Evolutionary conservation across 2,113 vertebrate genomes (phyloP).

Genomic region (Merops nubicus): DNA sequence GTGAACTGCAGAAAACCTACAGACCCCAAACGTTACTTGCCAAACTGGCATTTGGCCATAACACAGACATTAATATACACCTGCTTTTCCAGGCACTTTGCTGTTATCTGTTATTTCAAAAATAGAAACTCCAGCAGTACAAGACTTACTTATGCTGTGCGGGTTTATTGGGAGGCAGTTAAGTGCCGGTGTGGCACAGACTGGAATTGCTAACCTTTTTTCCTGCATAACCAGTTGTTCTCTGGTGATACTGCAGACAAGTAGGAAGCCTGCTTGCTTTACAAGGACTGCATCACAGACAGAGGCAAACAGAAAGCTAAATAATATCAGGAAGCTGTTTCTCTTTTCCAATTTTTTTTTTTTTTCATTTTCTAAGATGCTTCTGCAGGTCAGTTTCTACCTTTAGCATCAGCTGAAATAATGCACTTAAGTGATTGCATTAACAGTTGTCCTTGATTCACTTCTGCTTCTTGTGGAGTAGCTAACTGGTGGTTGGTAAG

Average conservation of each 20-base stretch:
- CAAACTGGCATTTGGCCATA: background rate
- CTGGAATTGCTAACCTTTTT: background rate
- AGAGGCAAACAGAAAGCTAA: background rate
- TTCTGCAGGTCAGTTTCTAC: background rate
- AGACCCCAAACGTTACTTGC: background rate
- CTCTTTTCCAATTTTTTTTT: background rate
- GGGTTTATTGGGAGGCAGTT: background rate
- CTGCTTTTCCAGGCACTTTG: background rate
- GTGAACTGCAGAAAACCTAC: background rate
- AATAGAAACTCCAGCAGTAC: background rate
- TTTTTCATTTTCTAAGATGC: background rate
- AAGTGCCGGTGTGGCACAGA: background rate
- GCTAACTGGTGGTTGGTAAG: background rate
- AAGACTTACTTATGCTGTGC: background rate
- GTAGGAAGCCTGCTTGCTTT: background rate
- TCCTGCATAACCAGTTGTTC: constrained; percentile 16
- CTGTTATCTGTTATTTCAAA: background rate
- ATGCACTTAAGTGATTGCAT: background rate
- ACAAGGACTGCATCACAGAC: background rate
- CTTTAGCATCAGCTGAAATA: constrained; percentile 13
- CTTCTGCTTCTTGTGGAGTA: background rate
- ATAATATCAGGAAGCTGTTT: background rate
- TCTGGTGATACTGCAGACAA: background rate
- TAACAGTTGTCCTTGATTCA: background rate
- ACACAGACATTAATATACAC: background rate